Percentiles rank a stretch among this genome's conserved stretches.
Conservation (phyloP, 2,888 invertebrate species). For the Ryuthela nishihirai region DNA sequence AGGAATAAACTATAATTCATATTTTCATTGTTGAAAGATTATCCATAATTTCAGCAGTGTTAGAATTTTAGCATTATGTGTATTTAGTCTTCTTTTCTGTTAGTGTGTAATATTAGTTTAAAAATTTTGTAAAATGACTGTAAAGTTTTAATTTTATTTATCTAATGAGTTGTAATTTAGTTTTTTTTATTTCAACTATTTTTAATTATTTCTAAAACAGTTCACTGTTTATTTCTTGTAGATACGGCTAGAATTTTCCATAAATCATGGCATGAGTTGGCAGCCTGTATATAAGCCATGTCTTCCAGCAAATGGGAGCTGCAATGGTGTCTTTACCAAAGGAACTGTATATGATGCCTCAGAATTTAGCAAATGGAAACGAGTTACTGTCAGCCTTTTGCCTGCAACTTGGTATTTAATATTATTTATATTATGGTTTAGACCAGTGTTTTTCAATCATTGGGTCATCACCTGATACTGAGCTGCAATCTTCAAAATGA, state of each 20-base stretch:
- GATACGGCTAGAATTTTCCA: slow-evolving; percentile 50
- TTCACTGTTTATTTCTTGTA: slow-evolving; percentile 45
- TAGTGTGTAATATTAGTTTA: background rate
- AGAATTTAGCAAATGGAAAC: slow-evolving; percentile 49
- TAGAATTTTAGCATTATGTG: too few relatives aligned
- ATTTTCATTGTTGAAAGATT: too few relatives aligned
- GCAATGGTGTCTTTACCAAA: slow-evolving; percentile 47
- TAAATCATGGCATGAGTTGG: slow-evolving; percentile 52
- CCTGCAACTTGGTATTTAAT: slow-evolving; percentile 47
- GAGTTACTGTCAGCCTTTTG: slow-evolving; percentile 50
- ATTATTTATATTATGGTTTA: too few relatives aligned
- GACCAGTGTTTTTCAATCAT: too few relatives aligned
- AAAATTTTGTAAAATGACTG: background rate
- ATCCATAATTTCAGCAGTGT: too few relatives aligned
- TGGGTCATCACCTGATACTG: too few relatives aligned
- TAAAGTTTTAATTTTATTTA: background rate
- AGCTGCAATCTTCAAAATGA: too few relatives aligned
- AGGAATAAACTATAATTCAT: too few relatives aligned
- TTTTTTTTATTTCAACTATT: background rate
- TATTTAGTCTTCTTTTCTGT: background rate
- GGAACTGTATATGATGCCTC: slow-evolving; percentile 50
- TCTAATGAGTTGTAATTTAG: background rate
- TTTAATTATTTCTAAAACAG: background rate
- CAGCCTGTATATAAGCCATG: slow-evolving; percentile 49
- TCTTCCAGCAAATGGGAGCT: slow-evolving; percentile 46